phyloP scores from a whole-genome alignment of 2,113 vertebrate species.

The Candoia aspera region DNA sequence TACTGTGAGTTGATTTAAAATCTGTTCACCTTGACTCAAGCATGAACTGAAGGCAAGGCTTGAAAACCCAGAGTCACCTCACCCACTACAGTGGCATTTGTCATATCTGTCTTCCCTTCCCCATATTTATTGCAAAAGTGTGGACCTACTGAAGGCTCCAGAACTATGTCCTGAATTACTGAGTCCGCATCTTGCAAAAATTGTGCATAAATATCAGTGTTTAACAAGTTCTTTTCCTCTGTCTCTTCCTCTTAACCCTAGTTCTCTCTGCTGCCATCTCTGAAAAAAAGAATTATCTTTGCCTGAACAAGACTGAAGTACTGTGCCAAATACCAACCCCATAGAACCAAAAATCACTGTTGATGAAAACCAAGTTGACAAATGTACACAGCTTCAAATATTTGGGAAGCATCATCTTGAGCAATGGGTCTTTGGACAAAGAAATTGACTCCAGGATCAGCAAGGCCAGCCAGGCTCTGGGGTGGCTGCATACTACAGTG shows the following conservation, averaged over 20 bases:
- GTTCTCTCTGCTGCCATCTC: not conserved
- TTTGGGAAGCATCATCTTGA: no score
- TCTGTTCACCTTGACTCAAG: not conserved
- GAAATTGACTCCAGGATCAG: no score
- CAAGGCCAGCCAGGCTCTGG: no score
- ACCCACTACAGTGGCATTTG: not conserved
- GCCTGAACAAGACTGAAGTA: no score
- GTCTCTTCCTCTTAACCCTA: not conserved
- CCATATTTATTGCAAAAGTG: not conserved
- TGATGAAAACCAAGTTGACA: no score
- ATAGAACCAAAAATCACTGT: no score
- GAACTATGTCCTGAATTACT: not conserved
- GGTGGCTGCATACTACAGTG: no score
- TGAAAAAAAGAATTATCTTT: not conserved
- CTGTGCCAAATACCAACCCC: no score
- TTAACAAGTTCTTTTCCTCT: not conserved
- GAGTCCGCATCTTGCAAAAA: not conserved
- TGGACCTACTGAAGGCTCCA: not conserved
- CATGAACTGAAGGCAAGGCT: not conserved
- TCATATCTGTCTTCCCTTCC: not conserved
- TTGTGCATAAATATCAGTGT: not conserved
- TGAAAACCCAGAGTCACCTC: not conserved
- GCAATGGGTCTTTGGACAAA: no score
- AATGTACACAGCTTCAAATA: no score
- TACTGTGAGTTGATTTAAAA: not conserved